Conservation (phyloP, 30 jellyfish, hydroid and myxozoan species). For the Hydractinia echinata region DNA sequence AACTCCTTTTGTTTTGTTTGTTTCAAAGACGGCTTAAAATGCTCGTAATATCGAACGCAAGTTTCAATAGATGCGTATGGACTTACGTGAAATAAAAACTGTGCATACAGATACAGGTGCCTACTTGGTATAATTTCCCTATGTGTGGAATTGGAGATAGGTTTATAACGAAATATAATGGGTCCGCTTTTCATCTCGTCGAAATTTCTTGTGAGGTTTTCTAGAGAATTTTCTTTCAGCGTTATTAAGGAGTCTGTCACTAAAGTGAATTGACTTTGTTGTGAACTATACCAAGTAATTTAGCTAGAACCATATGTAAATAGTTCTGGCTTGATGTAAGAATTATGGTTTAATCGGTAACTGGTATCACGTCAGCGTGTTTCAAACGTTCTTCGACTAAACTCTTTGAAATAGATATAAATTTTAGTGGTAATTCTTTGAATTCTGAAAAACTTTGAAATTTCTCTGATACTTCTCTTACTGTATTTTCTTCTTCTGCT, state of each 20-base stretch:
- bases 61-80: no score
- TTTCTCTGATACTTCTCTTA: not conserved
- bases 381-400: not conserved
- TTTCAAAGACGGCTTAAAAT: no score
- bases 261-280: not conserved
- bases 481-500: no score
- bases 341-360: not conserved
- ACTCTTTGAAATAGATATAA: not conserved
- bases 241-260: not conserved
- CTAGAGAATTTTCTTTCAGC: not conserved
- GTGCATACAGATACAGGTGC: no score
- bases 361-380: not conserved
- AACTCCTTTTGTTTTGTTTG: no score
- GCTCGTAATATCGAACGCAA: no score
- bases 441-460: not conserved
- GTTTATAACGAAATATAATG: no score
- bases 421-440: not conserved
- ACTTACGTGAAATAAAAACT: no score
- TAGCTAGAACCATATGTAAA: not conserved
- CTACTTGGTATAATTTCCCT: no score
- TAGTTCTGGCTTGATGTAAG: not conserved
- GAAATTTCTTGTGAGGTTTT: not conserved
- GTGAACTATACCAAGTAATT: slow-evolving; percentile 5
- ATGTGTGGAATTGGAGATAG: no score
- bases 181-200: not conserved